Conservation (phyloP, 2,888 invertebrate species). For the Trichacis sp. region DNA sequence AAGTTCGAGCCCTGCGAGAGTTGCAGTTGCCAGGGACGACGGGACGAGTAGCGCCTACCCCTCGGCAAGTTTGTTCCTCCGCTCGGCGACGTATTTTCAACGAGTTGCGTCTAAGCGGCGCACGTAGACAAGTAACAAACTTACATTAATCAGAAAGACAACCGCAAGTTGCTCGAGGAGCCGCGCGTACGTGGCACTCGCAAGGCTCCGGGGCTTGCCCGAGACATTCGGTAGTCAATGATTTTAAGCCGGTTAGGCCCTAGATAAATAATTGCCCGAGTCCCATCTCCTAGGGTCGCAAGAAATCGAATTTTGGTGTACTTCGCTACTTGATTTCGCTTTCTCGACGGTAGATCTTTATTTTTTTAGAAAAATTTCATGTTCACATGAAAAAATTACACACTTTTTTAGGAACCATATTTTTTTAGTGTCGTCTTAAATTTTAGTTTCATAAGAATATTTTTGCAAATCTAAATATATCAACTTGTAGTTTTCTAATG, state of each 20-base stretch:
- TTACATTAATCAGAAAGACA: constrained; percentile 25
- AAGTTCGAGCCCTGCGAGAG: background rate
- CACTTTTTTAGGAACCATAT: no score
- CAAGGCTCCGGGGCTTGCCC: background rate
- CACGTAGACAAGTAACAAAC: constrained; percentile 16
- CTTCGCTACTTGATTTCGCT: no score
- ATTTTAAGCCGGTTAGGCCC: constrained; percentile 1
- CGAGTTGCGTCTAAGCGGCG: background rate
- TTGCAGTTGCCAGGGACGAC: constrained; percentile 4
- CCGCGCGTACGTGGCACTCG: background rate
- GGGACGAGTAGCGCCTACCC: background rate
- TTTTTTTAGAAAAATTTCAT: no score
- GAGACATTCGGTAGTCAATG: background rate
- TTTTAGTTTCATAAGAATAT: no score
- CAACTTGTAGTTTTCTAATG: no score
- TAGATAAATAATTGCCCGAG: background rate
- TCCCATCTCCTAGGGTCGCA: background rate
- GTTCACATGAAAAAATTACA: no score
- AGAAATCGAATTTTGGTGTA: background rate
- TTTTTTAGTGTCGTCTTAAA: no score
- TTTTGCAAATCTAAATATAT: no score
- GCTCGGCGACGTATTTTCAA: constrained; percentile 1
- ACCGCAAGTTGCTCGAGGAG: constrained; percentile 9
- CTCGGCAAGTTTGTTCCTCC: background rate
- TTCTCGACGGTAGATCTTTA: no score